Conservation (phyloP, 1,140 invertebrate genomes). For the Semibalanus balanoides region DNA sequence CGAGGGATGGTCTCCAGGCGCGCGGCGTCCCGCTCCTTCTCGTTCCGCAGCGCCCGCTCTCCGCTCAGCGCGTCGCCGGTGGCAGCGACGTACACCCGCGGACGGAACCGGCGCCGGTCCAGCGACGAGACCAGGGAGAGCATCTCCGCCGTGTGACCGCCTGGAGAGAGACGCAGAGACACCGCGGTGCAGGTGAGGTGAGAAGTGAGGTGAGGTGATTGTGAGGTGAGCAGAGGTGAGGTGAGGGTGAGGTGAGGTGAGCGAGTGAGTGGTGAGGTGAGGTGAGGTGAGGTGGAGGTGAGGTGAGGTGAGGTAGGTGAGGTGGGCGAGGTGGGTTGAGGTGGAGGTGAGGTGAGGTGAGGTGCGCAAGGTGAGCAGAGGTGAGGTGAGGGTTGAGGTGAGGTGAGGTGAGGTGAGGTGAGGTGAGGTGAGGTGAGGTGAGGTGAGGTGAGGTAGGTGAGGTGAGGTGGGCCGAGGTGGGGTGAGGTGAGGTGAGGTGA, state of each 20-base stretch:
- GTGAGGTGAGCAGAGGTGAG: too few species aligned
- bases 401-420: too few species aligned
- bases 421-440: too few species aligned
- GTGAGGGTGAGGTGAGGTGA: not conserved
- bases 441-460: too few species aligned
- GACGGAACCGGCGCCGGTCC: conserved; percentile 43
- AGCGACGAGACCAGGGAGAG: conserved; percentile 49
- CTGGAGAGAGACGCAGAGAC: conserved; percentile 21
- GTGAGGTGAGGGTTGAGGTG: too few species aligned
- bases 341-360: too few species aligned
- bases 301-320: too few species aligned
- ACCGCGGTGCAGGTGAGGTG: not conserved
- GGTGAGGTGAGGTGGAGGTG: not conserved
- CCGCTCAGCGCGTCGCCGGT: conserved; percentile 57
- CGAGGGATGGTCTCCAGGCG: conserved; percentile 44
- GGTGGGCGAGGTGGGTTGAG: too few species aligned
- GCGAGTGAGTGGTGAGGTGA: not conserved
- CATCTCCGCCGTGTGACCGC: conserved; percentile 83
- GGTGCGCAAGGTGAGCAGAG: too few species aligned
- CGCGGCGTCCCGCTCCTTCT: not conserved
- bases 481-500: too few species aligned
- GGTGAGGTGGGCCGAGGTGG: too few species aligned
- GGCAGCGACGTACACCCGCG: conserved; percentile 61
- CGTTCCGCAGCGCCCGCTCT: conserved; percentile 11
- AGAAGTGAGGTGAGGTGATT: not conserved